These are phyloP conservation scores for Phoxinus phoxinus DNA, from an alignment of 2,113 vertebrate species.

Conservation along the genomic window DNA sequence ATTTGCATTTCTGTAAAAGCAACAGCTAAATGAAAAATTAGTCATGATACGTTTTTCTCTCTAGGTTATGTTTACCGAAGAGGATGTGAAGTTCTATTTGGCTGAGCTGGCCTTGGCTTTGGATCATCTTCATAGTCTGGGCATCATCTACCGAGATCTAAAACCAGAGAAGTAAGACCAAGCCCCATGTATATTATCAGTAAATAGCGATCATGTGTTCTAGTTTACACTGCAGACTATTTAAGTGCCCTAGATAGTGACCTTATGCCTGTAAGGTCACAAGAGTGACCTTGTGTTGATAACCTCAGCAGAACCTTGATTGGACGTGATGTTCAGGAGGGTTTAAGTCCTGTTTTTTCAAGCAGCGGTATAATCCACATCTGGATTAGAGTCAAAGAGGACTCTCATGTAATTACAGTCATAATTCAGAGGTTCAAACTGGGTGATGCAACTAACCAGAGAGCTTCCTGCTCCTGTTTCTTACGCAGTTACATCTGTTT, in stretches of 20 bases:
- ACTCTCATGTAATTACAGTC: conserved; percentile 21
- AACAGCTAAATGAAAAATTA: not conserved
- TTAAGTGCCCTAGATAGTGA: not conserved
- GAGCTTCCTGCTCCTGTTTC: conserved; percentile 17
- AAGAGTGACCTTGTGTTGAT: conserved; percentile 10
- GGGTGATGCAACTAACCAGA: conserved; percentile 29
- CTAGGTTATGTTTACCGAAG: conserved; percentile 99
- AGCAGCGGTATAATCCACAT: conserved; percentile 14
- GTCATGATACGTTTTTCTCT: not conserved
- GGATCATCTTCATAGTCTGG: conserved; percentile 97
- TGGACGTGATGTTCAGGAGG: conserved; percentile 16
- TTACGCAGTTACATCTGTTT: conserved; percentile 36
- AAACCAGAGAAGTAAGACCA: conserved; percentile 95
- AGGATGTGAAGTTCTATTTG: conserved; percentile 98
- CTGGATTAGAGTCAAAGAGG: conserved; percentile 14
- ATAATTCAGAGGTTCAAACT: conserved; percentile 28
- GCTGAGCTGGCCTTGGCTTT: conserved; percentile 97
- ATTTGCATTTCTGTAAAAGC: conserved; percentile 1
- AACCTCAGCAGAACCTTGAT: not conserved
- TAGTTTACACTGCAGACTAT: not conserved
- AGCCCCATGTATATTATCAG: not conserved
- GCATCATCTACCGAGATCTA: conserved; percentile 98
- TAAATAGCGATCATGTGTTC: not conserved
- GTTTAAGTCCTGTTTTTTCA: conserved; percentile 16
- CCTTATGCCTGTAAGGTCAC: not conserved